These are phyloP conservation scores for Tetrax tetrax DNA, from an alignment of 2,113 vertebrate genomes.

Conservation along the genomic window DNA sequence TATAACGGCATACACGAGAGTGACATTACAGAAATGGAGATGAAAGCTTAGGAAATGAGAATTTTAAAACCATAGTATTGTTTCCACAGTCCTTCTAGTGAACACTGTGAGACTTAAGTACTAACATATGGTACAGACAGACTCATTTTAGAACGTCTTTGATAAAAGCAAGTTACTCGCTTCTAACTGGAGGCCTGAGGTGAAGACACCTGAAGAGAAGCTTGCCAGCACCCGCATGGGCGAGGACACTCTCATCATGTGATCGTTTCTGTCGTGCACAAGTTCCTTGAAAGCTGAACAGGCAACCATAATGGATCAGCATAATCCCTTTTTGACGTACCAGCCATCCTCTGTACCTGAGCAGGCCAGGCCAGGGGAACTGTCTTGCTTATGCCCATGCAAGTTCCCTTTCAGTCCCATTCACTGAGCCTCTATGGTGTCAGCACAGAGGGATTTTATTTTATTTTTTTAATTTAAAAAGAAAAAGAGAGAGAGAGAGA, in stretches of 20 bases:
- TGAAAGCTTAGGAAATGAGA: neutral
- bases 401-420: neutral
- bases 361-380: neutral
- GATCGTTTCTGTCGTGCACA: neutral
- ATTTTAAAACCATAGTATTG: neutral
- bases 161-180: neutral
- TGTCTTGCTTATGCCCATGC: neutral
- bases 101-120: neutral
- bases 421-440: fast-evolving
- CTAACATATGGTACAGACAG: neutral
- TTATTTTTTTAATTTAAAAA: no score
- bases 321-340: neutral
- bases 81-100: neutral
- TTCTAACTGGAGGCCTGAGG: neutral
- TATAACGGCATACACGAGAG: neutral
- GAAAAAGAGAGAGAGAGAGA: no score
- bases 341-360: neutral
- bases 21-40: constrained; percentile 8
- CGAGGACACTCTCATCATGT: neutral
- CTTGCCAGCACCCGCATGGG: neutral
- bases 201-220: neutral
- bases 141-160: neutral
- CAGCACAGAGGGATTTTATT: neutral
- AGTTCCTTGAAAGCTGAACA: neutral
- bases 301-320: neutral